These are phyloP conservation scores for Amblyornis subalaris DNA, from an alignment of 2,113 vertebrate species.

Conservation along the genomic window DNA sequence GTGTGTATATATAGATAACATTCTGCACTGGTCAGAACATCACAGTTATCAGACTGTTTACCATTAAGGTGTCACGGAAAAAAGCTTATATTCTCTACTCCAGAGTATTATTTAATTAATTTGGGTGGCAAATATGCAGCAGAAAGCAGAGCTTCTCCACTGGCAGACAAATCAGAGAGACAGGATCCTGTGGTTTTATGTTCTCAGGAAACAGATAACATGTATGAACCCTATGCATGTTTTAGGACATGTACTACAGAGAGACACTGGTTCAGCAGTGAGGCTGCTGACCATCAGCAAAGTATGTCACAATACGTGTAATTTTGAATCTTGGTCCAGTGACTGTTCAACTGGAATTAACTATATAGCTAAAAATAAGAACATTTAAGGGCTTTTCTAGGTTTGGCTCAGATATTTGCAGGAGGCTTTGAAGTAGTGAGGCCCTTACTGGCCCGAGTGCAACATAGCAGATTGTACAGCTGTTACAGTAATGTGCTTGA, in stretches of 20 bases:
- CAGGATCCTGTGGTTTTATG: neutral
- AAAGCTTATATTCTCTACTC: neutral
- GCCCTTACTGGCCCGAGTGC: neutral
- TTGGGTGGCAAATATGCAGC: neutral
- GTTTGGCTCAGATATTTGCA: neutral
- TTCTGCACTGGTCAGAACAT: neutral
- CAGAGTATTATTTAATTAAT: neutral
- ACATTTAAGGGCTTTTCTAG: neutral
- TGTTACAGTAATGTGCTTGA: neutral
- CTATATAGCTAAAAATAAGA: neutral
- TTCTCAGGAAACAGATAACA: neutral
- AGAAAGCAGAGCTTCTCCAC: neutral
- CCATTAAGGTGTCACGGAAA: neutral
- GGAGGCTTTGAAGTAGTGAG: neutral
- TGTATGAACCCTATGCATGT: rapidly evolving
- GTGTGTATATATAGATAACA: neutral
- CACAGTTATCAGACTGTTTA: neutral
- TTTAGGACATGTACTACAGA: neutral
- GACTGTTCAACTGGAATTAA: neutral
- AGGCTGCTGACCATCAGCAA: neutral
- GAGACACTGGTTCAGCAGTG: neutral
- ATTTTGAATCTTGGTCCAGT: neutral
- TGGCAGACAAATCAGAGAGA: neutral
- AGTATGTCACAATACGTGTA: neutral
- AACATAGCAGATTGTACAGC: neutral